Base-by-base conservation (phyloP, 2,888 invertebrate genomes). In the Latrodectus elegans region DNA sequence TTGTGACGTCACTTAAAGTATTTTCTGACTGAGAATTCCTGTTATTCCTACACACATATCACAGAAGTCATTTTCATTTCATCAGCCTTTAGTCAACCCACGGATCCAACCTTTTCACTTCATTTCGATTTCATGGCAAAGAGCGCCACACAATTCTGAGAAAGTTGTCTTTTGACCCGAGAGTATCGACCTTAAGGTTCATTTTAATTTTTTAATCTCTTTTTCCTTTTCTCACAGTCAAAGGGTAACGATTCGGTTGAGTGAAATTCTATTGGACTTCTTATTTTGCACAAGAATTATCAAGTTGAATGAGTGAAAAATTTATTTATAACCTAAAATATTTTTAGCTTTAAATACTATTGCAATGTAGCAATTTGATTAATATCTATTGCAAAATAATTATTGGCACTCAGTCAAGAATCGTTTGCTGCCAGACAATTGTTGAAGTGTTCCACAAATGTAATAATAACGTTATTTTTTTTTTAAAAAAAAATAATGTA, bases 41-140 rank as follows among this genome's bases (percentile, higher is more conserved):
- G 81, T 81, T 81, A 81, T 81, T 74, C 81, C 81, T 74, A 81
- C 81, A 81, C 81, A 81, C n/a, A n/a, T 60, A 60, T 60, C 60
- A 60, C 12, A 60, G 38, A 60, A 6, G n/a, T 60, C 60, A n/a
- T 60, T 60, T 60, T 60, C 60, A 60, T 60, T 60, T 60, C 60
- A 60, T 60, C 60, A 60, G 12, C 55, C 12, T 60, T n/a, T 60
- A n/a, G n/a, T 60, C 60, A 60, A 60, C 60, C 60, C 60, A 60
- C 60, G n/a, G 60, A 60, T 60, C 12, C 60, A 60, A n/a, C 60
- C 60, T 60, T 60, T 60, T n/a, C 60, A 15, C n/a, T 60, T n/a
- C 12, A n/a, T 60, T 60, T 60, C 60, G n/a, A 60, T 60, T 60
- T n/a, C 14, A 60, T 60, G 60, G 60, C 14, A 12, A 60, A 60